Evolutionary conservation across 1,140 invertebrate genomes (phyloP).

Genomic region (Drosophila pseudoobscura): DNA sequence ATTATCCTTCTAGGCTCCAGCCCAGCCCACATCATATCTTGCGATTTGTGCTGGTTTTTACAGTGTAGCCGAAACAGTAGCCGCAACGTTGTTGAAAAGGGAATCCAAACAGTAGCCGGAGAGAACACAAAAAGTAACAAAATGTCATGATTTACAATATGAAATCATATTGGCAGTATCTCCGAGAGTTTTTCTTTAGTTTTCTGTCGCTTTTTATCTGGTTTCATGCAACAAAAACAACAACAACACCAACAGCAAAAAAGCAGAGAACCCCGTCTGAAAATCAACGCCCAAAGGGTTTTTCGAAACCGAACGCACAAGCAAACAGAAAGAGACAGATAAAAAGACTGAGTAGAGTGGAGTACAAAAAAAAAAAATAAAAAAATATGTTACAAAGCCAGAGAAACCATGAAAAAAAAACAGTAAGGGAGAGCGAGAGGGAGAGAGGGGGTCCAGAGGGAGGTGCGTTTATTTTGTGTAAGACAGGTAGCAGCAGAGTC

Average conservation of each 20-base stretch:
- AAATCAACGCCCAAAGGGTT: conserved; percentile 77
- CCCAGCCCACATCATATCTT: too few species aligned
- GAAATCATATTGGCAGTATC: conserved; percentile 65
- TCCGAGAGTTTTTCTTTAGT: conserved; percentile 51
- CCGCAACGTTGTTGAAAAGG: conserved; percentile 28
- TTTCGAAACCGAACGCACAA: conserved; percentile 56
- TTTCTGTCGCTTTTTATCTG: conserved; percentile 40
- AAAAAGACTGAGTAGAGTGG: conserved; percentile 16
- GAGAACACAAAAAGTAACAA: conserved; percentile 64
- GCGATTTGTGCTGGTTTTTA: too few species aligned
- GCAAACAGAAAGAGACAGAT: conserved; percentile 41
- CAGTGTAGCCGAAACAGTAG: background rate
- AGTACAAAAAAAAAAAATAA: conserved; percentile 38
- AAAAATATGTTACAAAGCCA: conserved; percentile 67
- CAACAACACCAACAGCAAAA: conserved; percentile 11
- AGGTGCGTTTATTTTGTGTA: conserved; percentile 79
- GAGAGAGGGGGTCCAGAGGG: conserved; percentile 10
- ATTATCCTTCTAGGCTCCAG: too few species aligned
- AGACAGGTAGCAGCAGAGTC: conserved; percentile 70
- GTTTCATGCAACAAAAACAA: conserved; percentile 39
- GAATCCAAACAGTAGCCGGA: conserved; percentile 61
- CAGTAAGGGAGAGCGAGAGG: conserved; percentile 2
- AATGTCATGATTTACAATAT: conserved; percentile 80
- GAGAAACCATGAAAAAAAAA: conserved; percentile 52
- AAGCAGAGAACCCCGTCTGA: conserved; percentile 62